Base-by-base conservation (phyloP, 2,113 vertebrate species). In the Pithys albifrons region DNA sequence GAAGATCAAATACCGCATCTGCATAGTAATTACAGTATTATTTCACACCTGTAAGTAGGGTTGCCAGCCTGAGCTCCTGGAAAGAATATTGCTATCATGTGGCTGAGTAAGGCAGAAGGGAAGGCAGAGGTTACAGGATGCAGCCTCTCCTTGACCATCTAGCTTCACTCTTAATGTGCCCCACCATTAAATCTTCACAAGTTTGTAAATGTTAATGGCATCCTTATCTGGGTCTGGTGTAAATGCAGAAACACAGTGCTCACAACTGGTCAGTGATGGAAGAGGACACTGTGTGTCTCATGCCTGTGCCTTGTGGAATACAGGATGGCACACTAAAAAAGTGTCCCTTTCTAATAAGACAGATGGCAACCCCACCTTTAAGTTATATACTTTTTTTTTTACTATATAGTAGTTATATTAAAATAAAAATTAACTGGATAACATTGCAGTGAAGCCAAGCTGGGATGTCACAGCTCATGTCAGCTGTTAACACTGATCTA, bases 11-110 rank as follows among this genome's bases (percentile, higher is more conserved):
- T 97, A 91, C 97, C 97, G 92, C 97, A 94, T 97, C 92, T 95
- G 95, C 96, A 62, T 97, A 96, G 92, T 95, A 95, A 96, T 96
- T 95, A 97, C 98, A 98, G 98, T 98, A 98, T 98, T 98, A 98
- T 98, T 98, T 98, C 95, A 71, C 97, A 98, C 95, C 91, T 96
- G 95, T 98, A 93, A 96, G 85, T 95, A 97, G 95, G 96, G 96
- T 98, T 98, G 97, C 97, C 97, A 97, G 97, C 96, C 97, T 97
- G 94, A 96, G 95, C 96, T 98, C 97, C 94, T 94, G 65, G 88
- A 93, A 91, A 82, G 75, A 95, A 93, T 88, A 77, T 54, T 96
- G 95, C 92, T 95, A 64, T 74, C 87, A 6, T 48, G 6, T 97
- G 91, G 91, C 93, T 95, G 78, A 91, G 91, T 71, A 95, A 89